phyloP scores from a whole-genome alignment of 2,797 vertebrate species.

The Spinus olivaceus region DNA sequence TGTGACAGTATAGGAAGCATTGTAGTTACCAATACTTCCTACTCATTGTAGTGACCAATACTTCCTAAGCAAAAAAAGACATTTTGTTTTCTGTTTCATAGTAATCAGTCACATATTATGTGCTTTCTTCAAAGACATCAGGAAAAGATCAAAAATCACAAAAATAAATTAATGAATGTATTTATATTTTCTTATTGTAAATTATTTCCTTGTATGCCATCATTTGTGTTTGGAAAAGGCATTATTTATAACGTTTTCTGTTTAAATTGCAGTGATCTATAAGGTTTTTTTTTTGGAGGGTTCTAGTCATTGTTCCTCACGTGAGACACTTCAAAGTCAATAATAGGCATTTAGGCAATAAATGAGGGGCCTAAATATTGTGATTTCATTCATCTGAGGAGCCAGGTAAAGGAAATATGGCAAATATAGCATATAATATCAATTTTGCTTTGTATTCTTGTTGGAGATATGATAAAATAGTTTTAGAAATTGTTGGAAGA shows the following conservation, averaged over 20 bases:
- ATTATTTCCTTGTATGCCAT: neutral
- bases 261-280: neutral
- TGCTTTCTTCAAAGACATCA: neutral
- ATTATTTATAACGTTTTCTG: neutral
- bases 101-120: neutral
- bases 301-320: neutral
- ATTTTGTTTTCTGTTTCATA: neutral
- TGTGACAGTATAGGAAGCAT: neutral
- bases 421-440: neutral
- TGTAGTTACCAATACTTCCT: neutral
- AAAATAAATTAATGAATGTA: neutral
- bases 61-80: neutral
- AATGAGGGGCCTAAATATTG: neutral
- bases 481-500: neutral
- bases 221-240: neutral
- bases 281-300: neutral
- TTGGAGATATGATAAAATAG: neutral
- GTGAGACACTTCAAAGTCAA: neutral
- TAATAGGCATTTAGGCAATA: neutral
- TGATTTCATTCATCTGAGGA: neutral
- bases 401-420: neutral
- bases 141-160: neutral
- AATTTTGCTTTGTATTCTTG: neutral
- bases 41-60: neutral
- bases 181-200: neutral